Base-by-base conservation (phyloP, 2,797 vertebrate genomes). In the Sciaenops ocellatus region DNA sequence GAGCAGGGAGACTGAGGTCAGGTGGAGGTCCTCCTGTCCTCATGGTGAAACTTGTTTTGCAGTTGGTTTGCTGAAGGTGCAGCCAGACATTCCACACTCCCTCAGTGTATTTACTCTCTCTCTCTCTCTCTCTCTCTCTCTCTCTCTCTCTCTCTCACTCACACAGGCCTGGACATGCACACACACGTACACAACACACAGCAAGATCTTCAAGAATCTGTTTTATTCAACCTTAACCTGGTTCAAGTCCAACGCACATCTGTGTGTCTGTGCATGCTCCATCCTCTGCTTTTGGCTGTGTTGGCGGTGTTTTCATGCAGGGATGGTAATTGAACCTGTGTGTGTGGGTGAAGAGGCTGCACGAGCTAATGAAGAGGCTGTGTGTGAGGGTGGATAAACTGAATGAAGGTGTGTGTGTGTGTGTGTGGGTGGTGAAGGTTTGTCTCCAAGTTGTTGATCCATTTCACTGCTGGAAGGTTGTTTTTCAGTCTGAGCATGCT, bases 81-180 rank as follows among this genome's bases (percentile, higher is more conserved):
- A 64, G 62, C 47, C 30, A 74, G 64, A 87, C 72, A 74, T 86
- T 83, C 66, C 82, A 52, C 63, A 48, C 28, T 71, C 47, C 50
- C 41, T 55, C 54, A 3, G 30, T 41, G 4, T 64, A 56, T 74
- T 73, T 67, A 72, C 12, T 6, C 16, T 4, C 1, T 6, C 13
- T 34, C 54, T 38, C 34, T 34, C 8, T 26, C 5, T 22, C 10
- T 30, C 61, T 17, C 9, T 41, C 54, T 28, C 41, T 26, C 60
- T 18, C 38, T 61, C 38, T 38, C n/a, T 16, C 41, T 12, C 18
- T 13, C 17, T 1, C 46, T 15, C 22, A 6, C 18, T 3, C 44
- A 34, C 46, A 46, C 47, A 47, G 1, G 3, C n/a, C 18, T 24
- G 1, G 2, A 30, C 52, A 41, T 16, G 20, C 61, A 41, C 26